Evolutionary conservation across 2,797 vertebrate species (phyloP), one percentile per base, ranked within the genome.

Genomic region (Sandelia bainsii): DNA sequence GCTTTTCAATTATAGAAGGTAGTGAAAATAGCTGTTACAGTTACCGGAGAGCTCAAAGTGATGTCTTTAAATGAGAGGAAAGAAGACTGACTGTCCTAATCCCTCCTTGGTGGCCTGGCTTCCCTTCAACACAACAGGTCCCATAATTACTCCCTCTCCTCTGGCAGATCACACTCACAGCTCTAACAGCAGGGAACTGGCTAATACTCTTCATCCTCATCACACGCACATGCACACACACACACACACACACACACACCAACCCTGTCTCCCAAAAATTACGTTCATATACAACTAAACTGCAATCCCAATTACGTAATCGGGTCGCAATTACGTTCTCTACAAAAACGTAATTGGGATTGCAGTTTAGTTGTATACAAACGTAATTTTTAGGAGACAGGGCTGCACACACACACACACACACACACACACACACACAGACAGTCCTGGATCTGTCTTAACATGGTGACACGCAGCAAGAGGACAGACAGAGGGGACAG

Each of bases 111-210:
- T 95, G 96, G 91, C 93, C 95, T 96, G 97, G 95, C 96, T 95
- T 93, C 86, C 91, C 93, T 94, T 96, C 96, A 96, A 91, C 94
- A 93, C 93, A 96, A 96, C 96, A 95, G 95, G 94, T 96, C 96
- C 94, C 95, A 96, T 97, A 97, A 96, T 97, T 95, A 96, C 96
- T 94, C 89, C 95, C 94, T 93, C 94, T 94, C 92, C 94, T 95
- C 96, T 97, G 96, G 96, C 96, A 96, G 94, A 91, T 89, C 90
- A 87, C 81, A 84, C 86, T 92, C 95, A 89, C 85, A 75, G 93
- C 94, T 92, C 94, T 95, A 96, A 93, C 96, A 96, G 94, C 91
- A 87, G 95, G 95, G 95, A 96, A 96, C 94, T 94, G 95, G 93
- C 95, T 97, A 97, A 97, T 97, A 95, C 91, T 88, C 88, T 90